Evolutionary conservation across 2,113 vertebrate genomes (phyloP), one percentile per base, ranked within the genome.

Genomic region (Raphicerus campestris): DNA sequence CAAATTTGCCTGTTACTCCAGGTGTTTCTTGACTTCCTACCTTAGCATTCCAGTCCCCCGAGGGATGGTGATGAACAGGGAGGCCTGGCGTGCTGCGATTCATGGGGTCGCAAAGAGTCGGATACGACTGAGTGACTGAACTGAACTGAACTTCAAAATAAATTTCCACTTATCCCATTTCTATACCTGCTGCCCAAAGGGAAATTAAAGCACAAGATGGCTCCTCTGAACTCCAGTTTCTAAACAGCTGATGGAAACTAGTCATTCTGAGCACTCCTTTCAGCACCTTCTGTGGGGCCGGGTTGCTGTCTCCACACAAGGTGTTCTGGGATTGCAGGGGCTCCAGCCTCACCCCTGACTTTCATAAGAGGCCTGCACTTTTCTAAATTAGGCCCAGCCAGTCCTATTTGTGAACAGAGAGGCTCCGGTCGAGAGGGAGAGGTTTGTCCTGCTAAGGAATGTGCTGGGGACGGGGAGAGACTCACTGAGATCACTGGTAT

Each of bases 331-430:
- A 58, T 82, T 49, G 5, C 14, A 24, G 8, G 73, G 91, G 55
- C 51, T 92, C 89, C n/a, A 55, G 75, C 35, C 86, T 92, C 60
- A 60, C 11, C 58, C 93, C 32, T 32, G 7, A 49, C 89, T 85
- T 73, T 77, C 89, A 20, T n/a, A 49, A 56, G 84, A 88, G 77
- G 47, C 75, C 47, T 86, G 51, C 11, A 13, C 61, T 92, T 95
- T 66, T n/a, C 97, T 97, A 97, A 97, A 91, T 98, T 93, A 96
- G 97, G 96, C 82, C 81, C 49, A n/a, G 30, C 22, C 51, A 22
- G 93, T 32, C 61, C 94, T 98, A 92, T 98, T 97, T 98, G 77
- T 96, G 96, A 81, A 75, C 58, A 45, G 45, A 95, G 84, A 92
- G 55, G 75, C 93, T 97, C 96, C 55, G 78, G 96, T 92, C 87